Conservation (phyloP, 2,888 invertebrate species). For the Campoplex capitator region DNA sequence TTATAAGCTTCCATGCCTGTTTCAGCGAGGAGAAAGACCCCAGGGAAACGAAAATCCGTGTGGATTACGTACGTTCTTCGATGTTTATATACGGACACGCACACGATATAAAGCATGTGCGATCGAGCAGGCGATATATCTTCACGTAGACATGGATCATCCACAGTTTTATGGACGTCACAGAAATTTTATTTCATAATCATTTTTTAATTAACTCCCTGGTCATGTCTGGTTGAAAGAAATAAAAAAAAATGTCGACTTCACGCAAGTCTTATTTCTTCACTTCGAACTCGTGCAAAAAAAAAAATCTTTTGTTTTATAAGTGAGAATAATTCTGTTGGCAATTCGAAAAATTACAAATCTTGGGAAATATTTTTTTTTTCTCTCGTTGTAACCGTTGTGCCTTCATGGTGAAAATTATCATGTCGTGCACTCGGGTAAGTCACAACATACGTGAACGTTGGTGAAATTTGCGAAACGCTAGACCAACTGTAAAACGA, state of each 20-base stretch:
- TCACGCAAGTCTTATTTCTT: not conserved
- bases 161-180: constrained; percentile 22
- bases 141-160: constrained; percentile 23
- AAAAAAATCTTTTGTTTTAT: not conserved
- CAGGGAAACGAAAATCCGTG: constrained; percentile 62
- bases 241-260: not conserved
- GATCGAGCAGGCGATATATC: constrained; percentile 26
- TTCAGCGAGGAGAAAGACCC: constrained; percentile 58
- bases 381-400: not conserved
- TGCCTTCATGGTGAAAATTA: not conserved
- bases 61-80: constrained; percentile 62
- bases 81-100: constrained; percentile 15
- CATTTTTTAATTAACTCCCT: constrained; percentile 32
- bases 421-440: not conserved
- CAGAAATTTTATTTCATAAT: constrained; percentile 36
- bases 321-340: not conserved
- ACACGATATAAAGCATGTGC: constrained; percentile 6
- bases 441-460: not conserved
- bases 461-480: not conserved
- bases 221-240: not conserved
- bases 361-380: not conserved
- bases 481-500: not conserved
- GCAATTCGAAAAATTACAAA: not conserved
- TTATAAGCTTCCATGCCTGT: constrained; percentile 73
- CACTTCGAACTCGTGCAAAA: not conserved